A percentile compares a stretch with the other conserved stretches of the same genome.
These are phyloP conservation scores for Herminia tarsipennalis DNA, from an alignment of 2,888 invertebrate genomes.

Conservation along the genomic window DNA sequence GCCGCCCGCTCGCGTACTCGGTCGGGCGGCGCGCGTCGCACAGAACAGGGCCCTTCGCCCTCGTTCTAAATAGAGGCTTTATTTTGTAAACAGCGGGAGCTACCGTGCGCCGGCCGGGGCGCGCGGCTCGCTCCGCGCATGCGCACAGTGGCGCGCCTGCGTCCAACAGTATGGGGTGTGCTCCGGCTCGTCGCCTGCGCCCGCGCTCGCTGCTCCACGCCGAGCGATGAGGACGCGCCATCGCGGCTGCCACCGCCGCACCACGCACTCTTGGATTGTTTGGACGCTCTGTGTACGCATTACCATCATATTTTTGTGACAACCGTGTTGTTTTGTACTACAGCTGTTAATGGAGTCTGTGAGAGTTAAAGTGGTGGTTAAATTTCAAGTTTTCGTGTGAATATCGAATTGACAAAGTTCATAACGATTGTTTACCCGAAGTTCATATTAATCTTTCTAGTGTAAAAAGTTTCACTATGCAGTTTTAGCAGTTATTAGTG, in stretches of 20 bases:
- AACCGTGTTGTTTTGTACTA: constrained; percentile 24
- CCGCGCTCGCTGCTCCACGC: constrained; percentile 43
- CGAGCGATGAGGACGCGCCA: constrained; percentile 51
- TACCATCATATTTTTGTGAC: constrained; percentile 55
- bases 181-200: constrained; percentile 49
- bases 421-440: too few species aligned
- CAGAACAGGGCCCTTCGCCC: constrained; percentile 78
- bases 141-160: constrained; percentile 62
- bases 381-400: constrained; percentile 14
- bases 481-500: too few species aligned
- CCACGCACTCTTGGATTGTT: constrained; percentile 61
- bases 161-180: constrained; percentile 79
- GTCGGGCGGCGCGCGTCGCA: constrained; percentile 78
- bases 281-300: constrained; percentile 80
- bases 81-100: constrained; percentile 83
- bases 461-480: too few species aligned
- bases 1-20: constrained; percentile 82
- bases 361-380: constrained; percentile 28
- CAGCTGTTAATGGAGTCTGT: constrained; percentile 18
- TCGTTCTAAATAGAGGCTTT: constrained; percentile 83
- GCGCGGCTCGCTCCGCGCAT: constrained; percentile 29
- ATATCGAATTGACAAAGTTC: too few species aligned
- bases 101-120: constrained; percentile 66
- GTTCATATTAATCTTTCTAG: too few species aligned
- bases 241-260: constrained; percentile 50